phyloP scores from a whole-genome alignment of 1,140 invertebrate species.

The Lutraria rhynchaena region DNA sequence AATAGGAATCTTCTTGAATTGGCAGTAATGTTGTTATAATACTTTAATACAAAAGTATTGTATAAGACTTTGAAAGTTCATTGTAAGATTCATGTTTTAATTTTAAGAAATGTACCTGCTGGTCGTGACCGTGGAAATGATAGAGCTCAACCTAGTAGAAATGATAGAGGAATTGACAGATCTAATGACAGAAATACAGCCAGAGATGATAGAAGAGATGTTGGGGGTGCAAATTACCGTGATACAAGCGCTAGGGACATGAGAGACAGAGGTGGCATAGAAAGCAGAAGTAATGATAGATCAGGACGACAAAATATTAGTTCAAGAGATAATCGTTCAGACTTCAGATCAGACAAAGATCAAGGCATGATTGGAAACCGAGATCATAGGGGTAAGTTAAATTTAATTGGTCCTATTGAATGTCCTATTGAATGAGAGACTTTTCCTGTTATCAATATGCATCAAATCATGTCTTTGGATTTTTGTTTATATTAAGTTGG shows the following conservation, averaged over 20 bases:
- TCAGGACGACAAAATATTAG: slow-evolving; percentile 23
- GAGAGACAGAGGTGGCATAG: neutral
- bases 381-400: slow-evolving; percentile 47
- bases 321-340: slow-evolving; percentile 9
- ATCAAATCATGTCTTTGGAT: too few relatives aligned
- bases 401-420: neutral
- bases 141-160: slow-evolving; percentile 10
- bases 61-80: too few relatives aligned
- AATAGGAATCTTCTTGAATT: too few relatives aligned
- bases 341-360: slow-evolving; percentile 47
- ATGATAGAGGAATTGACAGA: slow-evolving; percentile 24
- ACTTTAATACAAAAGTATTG: too few relatives aligned
- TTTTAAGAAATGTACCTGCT: slow-evolving; percentile 27
- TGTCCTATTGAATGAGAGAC: too few relatives aligned
- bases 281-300: neutral
- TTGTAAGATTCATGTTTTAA: too few relatives aligned
- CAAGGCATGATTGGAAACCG: slow-evolving; percentile 10
- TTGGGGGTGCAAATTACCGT: neutral
- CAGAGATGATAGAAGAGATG: slow-evolving; percentile 38
- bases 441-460: too few relatives aligned
- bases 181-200: neutral
- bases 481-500: too few relatives aligned
- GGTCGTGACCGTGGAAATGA: slow-evolving; percentile 37
- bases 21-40: too few relatives aligned
- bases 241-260: slow-evolving; percentile 18